Evolutionary conservation across 2,113 vertebrate genomes (phyloP), one percentile per base, ranked within the genome.

Genomic region (Probosciger aterrimus): DNA sequence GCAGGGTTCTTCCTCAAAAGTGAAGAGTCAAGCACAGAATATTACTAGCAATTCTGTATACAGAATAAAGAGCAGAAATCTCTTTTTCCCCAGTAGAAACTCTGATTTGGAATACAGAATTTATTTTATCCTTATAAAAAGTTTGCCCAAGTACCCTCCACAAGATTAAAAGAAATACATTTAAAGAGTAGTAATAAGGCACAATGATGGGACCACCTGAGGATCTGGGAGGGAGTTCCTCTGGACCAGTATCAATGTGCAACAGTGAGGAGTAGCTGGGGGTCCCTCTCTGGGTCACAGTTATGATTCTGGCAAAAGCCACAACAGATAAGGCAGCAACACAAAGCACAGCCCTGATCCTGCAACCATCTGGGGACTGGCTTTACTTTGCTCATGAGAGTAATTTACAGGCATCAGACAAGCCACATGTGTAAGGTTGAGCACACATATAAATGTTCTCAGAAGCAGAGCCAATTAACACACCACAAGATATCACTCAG

Each of bases 391-490:
- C 95, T 93, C 57, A 0, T 28, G 65, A 84, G 86, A 79, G 77
- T 86, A 90, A 96, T 94, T 90, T 88, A 94, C 86, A 92, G 88
- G 86, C 86, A 93, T 87, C 90, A 92, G 93, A 94, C 93, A 96
- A 92, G 77, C 80, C 93, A 94, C 93, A 93, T 91, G 92, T 88
- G 82, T 92, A 78, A 92, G 83, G 80, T 88, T 90, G 86, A 96
- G 77, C 92, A 86, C 43, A 91, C 77, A 41, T 62, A 86, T 39
- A 86, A 96, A 64, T 69, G 80, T 96, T 91, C 93, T 93, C 92
- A 93, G 93, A 89, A 94, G 90, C 77, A 52, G 86, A 90, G 93
- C 93, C 96, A 92, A 91, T 96, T 95, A 94, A 92, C 95, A 94
- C 80, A 79, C 86, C 90, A 89, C 31, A 30, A 95, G 82, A 82